phyloP scores from a whole-genome alignment of 1,140 invertebrate genomes.

The Rhopalosiphum padi region DNA sequence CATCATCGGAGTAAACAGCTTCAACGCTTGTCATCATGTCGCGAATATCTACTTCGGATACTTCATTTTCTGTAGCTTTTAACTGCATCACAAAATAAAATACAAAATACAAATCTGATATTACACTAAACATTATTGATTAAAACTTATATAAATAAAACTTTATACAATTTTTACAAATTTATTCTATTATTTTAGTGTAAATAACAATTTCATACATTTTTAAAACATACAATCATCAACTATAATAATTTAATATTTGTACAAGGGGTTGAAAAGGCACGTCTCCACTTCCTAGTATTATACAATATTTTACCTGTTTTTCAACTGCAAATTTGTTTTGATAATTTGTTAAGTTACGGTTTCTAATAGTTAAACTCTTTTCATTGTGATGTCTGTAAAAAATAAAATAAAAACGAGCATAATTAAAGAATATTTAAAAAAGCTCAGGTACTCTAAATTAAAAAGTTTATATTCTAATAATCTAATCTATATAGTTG shows the following conservation, averaged over 20 bases:
- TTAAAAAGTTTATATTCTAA: neutral
- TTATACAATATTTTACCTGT: slow-evolving; percentile 51
- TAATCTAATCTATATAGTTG: no score
- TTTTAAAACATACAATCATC: slow-evolving; percentile 2
- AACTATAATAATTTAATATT: slow-evolving; percentile 39
- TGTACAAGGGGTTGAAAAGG: slow-evolving; percentile 5
- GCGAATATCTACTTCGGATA: slow-evolving; percentile 50
- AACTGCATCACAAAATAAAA: slow-evolving; percentile 50
- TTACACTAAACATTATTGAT: neutral
- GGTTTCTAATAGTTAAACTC: slow-evolving; percentile 17
- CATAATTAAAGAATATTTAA: neutral
- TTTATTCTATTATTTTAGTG: slow-evolving; percentile 13
- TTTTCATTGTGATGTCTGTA: slow-evolving; percentile 23
- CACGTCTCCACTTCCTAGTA: slow-evolving; percentile 15
- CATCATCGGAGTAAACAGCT: slow-evolving; percentile 61
- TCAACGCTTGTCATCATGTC: slow-evolving; percentile 59
- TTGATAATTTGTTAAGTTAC: slow-evolving; percentile 19
- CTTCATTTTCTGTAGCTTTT: slow-evolving; percentile 49
- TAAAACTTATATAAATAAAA: slow-evolving; percentile 14
- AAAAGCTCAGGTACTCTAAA: neutral
- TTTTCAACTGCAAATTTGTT: slow-evolving; percentile 48
- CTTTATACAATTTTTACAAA: slow-evolving; percentile 29
- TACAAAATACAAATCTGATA: slow-evolving; percentile 34
- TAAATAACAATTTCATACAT: neutral
- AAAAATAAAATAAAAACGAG: neutral